Conservation (phyloP, 2,113 vertebrate species). For the Amphiprion ocellaris region DNA sequence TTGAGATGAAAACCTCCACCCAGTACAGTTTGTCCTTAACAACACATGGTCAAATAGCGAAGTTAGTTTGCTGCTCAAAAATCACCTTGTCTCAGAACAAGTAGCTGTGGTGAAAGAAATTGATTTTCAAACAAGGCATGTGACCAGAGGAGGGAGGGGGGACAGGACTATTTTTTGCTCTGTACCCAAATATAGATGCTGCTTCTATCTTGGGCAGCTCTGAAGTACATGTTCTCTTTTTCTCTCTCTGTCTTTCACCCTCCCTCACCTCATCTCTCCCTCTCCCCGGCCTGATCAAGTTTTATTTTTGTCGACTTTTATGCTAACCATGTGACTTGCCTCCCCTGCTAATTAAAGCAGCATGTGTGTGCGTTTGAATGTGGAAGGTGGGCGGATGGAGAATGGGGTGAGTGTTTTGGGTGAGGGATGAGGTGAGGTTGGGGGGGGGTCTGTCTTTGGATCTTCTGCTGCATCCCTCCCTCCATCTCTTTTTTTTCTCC, state of each 20-base stretch:
- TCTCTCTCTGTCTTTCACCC: slow-evolving; percentile 17
- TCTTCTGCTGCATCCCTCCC: slow-evolving; percentile 61
- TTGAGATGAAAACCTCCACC: neutral
- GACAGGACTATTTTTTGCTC: slow-evolving; percentile 61
- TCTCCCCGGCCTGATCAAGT: slow-evolving; percentile 27
- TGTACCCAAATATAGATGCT: slow-evolving; percentile 71
- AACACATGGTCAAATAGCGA: neutral
- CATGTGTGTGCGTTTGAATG: slow-evolving; percentile 54
- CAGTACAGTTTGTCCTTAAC: slow-evolving; percentile 18
- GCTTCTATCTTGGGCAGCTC: slow-evolving; percentile 74
- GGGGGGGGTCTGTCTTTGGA: slow-evolving; percentile 31
- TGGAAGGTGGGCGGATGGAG: slow-evolving; percentile 36
- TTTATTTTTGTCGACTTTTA: slow-evolving; percentile 71
- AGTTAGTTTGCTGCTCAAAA: slow-evolving; percentile 40
- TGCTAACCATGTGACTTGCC: slow-evolving; percentile 76
- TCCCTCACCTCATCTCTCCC: slow-evolving; percentile 6
- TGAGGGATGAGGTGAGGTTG: neutral
- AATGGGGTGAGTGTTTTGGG: slow-evolving; percentile 16
- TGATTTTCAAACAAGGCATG: slow-evolving; percentile 36
- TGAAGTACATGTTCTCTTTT: slow-evolving; percentile 66
- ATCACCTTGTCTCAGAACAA: slow-evolving; percentile 23
- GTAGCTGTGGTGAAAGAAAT: slow-evolving; percentile 34
- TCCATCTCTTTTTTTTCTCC: neutral
- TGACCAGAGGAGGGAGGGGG: slow-evolving; percentile 16
- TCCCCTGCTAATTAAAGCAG: slow-evolving; percentile 77